Conservation (phyloP, 2,113 vertebrate genomes). For the Tricholaema leucomelas region DNA sequence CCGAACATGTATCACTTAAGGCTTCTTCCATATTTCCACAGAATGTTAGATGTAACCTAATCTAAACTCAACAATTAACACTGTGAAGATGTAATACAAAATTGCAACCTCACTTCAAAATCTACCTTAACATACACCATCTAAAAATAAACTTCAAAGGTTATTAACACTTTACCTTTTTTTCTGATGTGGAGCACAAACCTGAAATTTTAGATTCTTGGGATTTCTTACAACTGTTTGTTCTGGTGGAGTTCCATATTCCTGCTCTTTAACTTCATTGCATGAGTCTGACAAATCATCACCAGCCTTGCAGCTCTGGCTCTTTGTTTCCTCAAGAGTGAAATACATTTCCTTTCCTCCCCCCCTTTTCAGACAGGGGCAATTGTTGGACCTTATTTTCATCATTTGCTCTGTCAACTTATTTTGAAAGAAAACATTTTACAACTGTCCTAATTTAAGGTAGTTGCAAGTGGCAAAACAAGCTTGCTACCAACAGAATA, state of each 20-base stretch:
- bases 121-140: neutral
- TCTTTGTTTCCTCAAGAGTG: neutral
- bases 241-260: neutral
- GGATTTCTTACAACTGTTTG: neutral
- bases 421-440: neutral
- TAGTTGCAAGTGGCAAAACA: neutral
- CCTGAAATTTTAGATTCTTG: neutral
- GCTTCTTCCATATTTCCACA: neutral
- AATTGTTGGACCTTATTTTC: neutral
- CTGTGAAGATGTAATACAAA: neutral
- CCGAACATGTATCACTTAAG: neutral
- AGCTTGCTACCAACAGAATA: neutral
- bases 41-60: neutral
- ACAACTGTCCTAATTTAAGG: neutral
- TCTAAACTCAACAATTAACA: neutral
- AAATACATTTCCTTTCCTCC: neutral
- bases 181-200: neutral
- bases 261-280: neutral
- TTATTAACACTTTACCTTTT: constrained; percentile 10
- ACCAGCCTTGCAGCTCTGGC: neutral
- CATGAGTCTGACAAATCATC: neutral
- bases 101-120: neutral
- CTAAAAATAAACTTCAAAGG: neutral
- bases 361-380: neutral
- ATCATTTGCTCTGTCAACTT: constrained; percentile 3